Evolutionary conservation across 1,140 invertebrate genomes (phyloP).

Genomic region (Reticulitermes speratus): DNA sequence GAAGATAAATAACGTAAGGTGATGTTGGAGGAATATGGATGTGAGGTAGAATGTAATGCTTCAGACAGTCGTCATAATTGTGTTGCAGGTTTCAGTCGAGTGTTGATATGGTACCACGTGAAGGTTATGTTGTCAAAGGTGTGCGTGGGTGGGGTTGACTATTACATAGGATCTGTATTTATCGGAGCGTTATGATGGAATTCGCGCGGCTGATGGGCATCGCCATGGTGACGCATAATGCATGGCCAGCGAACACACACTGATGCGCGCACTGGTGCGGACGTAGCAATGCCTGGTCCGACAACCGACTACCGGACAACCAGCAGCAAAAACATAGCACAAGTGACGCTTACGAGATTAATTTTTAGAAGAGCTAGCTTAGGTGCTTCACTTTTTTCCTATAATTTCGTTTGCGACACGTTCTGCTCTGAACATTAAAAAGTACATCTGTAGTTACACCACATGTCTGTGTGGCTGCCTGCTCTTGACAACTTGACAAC

Average conservation of each 20-base stretch:
- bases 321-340: not conserved
- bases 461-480: too few species aligned
- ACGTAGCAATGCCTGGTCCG: too few species aligned
- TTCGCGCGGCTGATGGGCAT: conserved; percentile 27
- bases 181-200: conserved; percentile 28
- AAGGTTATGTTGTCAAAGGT: not conserved
- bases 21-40: too few species aligned
- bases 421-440: too few species aligned
- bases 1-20: too few species aligned
- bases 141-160: not conserved
- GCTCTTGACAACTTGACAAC: too few species aligned
- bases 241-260: conserved; percentile 24
- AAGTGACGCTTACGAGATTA: not conserved
- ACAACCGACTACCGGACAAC: not conserved
- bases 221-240: conserved; percentile 26
- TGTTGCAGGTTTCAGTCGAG: too few species aligned
- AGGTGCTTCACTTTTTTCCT: not conserved
- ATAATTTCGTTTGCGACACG: not conserved
- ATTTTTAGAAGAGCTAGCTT: not conserved
- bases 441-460: too few species aligned
- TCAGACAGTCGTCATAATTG: too few species aligned
- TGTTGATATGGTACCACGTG: not conserved
- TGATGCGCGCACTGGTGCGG: not conserved
- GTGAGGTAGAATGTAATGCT: too few species aligned
- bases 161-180: conserved; percentile 19